Base-by-base conservation (phyloP, 2,113 vertebrate species). In the Brevimyrus niger region DNA sequence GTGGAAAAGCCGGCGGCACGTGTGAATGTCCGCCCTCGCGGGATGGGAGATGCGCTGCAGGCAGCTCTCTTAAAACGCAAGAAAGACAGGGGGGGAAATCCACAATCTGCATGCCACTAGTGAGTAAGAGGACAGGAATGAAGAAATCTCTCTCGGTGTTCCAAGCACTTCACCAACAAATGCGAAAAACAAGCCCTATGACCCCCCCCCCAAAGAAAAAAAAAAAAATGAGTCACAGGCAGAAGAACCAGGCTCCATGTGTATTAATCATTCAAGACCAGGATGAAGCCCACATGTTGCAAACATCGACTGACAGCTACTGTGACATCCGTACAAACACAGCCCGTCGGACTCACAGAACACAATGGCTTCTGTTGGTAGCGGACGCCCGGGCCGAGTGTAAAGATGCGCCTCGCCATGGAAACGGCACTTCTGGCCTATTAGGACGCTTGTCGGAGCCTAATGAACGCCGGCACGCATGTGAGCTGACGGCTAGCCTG, bases 101-200 rank as follows among this genome's bases (percentile, higher is more conserved):
- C 73, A 19, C 1, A 15, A 19, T 80, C n/a, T 89, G 83, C 89
- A 91, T 88, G 91, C 48, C 85, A 73, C 65, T 50, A n/a, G 82
- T 87, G 88, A 31, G 61, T 88, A 89, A 90, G 91, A 86, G 87
- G 65, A 80, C 90, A 89, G 90, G 84, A 93, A 93, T 92, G 91
- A 92, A 92, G 86, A 73, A 91, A 93, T 90, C 92, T 92, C 90
- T 89, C 85, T n/a, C 89, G 69, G 86, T 88, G 90, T 88, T 90
- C 91, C 82, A 90, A 90, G 89, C 89, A 89, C 86, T 76, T 84
- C 53, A 55, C 87, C 13, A 89, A 88, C 23, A 91, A 65, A 86
- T 38, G 76, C 44, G 88, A 89, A 92, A 88, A 55, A 88, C 50
- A 76, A 65, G 17, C 17, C 35, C 58, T n/a, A 35, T 27, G 58